Evolutionary conservation across 2,113 vertebrate species (phyloP), one percentile per base, ranked within the genome.

Genomic region (Urocolius indicus): DNA sequence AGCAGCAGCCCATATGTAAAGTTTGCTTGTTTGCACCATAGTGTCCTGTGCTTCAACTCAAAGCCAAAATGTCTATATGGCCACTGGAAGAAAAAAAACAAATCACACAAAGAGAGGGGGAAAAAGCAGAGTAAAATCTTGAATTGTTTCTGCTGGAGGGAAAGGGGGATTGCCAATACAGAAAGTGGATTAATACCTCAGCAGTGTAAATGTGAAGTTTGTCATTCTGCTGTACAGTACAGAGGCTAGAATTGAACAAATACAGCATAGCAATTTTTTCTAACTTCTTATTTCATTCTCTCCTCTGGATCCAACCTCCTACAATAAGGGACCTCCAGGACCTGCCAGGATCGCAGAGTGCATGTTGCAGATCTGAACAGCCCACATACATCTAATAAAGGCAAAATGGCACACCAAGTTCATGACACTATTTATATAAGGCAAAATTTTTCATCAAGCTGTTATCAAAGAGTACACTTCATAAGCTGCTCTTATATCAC

Each of bases 1-100:
- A 88, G 91, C 92, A 86, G 85, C 52, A 93, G 92, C 49, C 80
- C 80, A 84, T 92, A 94, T 89, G 96, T 77, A 97, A 96, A 96
- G 68, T 92, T 96, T 93, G 92, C 93, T 93, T 96, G 79, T 84
- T 86, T 92, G 93, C 85, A 94, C 83, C 80, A 10, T 8, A 30
- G 76, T 89, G 90, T 93, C 94, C 95, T 63, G 63, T 61, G 86
- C 85, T 87, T 90, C 75, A 30, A 52, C 66, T 93, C 85, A 36
- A 93, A 96, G 92, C 93, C 93, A 95, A 92, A 90, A 96, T 82
- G 94, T 11, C 86, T 94, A 96, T 87, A 94, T 93, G 90, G 95
- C 83, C 24, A 0, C 51, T 71, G 83, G 81, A 61, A 66, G 68
- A 84, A 79, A 55, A 26, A 52, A 51, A 38, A 34, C 38, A 41